Percentiles rank a stretch among this genome's conserved stretches.
phyloP scores from a whole-genome alignment of 2,797 vertebrate species.

The Melanotaenia trifasciata region DNA sequence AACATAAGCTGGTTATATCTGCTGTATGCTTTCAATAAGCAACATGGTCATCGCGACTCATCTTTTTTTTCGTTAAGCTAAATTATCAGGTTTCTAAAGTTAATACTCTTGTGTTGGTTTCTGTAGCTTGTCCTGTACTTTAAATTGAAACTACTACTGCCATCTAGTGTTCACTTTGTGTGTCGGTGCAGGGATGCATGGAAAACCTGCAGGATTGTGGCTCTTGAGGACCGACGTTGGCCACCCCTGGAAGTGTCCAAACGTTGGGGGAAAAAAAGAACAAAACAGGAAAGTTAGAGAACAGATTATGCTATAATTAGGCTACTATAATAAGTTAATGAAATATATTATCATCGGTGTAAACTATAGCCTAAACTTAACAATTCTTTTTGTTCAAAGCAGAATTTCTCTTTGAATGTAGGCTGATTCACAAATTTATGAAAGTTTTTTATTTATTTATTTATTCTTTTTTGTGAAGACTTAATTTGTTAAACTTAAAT shows the following conservation, averaged over 20 bases:
- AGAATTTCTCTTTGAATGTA: too few species aligned
- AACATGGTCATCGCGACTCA: neutral
- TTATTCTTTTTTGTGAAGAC: too few species aligned
- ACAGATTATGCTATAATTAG: neutral
- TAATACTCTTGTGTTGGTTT: neutral
- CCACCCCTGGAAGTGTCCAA: too few species aligned
- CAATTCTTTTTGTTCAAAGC: too few species aligned
- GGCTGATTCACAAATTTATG: too few species aligned
- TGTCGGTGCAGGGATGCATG: too few species aligned
- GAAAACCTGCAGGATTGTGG: too few species aligned
- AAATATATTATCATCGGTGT: too few species aligned
- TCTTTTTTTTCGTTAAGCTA: neutral
- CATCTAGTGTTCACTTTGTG: slow-evolving; percentile 50
- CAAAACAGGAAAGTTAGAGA: neutral
- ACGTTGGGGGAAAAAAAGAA: neutral
- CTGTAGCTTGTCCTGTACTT: neutral
- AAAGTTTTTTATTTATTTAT: too few species aligned
- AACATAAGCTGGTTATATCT: neutral
- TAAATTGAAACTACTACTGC: slow-evolving; percentile 22
- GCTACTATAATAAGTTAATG: neutral
- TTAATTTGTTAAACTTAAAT: too few species aligned
- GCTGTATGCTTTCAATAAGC: neutral
- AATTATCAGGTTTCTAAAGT: neutral
- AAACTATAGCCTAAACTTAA: too few species aligned
- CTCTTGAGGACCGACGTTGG: too few species aligned